phyloP scores from a whole-genome alignment of 2,797 vertebrate species.

The Nothura maculosa region DNA sequence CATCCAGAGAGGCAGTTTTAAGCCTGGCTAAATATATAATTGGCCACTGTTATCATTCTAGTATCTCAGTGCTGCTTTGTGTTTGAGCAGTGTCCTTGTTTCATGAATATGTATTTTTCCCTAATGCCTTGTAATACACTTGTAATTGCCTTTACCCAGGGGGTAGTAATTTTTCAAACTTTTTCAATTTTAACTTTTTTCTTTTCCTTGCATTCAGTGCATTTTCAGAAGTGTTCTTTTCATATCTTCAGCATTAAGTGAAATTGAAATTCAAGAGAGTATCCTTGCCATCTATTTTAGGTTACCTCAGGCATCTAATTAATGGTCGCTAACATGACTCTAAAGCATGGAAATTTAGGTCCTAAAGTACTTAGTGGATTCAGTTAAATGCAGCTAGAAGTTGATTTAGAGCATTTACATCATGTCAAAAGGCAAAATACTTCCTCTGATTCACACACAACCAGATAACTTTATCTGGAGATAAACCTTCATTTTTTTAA shows the following conservation, averaged over 20 bases:
- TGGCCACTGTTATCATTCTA: background rate
- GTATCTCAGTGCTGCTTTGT: background rate
- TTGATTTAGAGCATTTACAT: background rate
- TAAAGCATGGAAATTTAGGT: background rate
- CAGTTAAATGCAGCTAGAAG: background rate
- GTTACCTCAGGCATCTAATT: slow-evolving; percentile 6
- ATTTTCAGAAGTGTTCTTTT: background rate
- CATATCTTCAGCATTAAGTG: background rate
- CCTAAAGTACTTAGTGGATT: background rate
- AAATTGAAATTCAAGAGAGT: background rate
- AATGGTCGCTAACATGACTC: background rate
- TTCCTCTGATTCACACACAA: background rate
- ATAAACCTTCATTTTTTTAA: background rate
- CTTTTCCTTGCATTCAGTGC: background rate
- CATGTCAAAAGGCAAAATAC: background rate
- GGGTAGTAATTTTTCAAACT: background rate
- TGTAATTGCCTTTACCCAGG: background rate
- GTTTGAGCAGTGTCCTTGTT: background rate
- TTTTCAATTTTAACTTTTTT: background rate
- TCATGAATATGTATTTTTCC: background rate
- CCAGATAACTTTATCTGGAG: background rate
- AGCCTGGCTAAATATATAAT: background rate
- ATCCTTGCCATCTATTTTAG: background rate
- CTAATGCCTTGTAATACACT: background rate
- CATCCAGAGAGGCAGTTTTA: background rate